A percentile compares a stretch with the other conserved stretches of the same genome.
Evolutionary conservation across 2,113 vertebrate species (phyloP).

Genomic region (Physeter macrocephalus): DNA sequence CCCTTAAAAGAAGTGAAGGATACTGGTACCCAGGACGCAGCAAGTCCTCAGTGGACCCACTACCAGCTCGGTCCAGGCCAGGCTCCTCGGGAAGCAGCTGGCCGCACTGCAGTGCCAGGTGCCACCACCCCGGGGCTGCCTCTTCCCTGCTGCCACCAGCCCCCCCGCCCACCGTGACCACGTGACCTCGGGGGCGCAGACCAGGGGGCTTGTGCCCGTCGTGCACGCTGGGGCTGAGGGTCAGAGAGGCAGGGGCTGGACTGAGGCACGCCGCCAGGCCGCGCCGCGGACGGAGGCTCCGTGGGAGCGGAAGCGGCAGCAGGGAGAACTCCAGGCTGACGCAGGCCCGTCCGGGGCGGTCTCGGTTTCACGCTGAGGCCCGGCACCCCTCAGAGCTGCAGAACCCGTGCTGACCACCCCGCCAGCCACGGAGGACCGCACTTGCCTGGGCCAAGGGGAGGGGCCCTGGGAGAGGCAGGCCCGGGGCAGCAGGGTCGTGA

Average conservation of each 20-base stretch:
- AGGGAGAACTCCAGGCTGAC: background rate
- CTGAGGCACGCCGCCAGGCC: background rate
- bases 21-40: background rate
- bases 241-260: background rate
- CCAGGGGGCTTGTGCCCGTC: background rate
- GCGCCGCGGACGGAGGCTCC: accelerated
- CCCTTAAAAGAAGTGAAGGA: background rate
- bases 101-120: accelerated
- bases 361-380: background rate
- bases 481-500: no score
- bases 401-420: background rate
- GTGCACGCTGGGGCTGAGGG: no score
- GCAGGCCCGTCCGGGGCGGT: accelerated
- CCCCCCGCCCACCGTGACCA: accelerated
- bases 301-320: accelerated
- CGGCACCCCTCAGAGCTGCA: background rate
- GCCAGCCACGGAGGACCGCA: accelerated
- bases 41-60: no score
- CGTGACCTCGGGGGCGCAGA: accelerated
- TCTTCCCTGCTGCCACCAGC: background rate
- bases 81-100: background rate
- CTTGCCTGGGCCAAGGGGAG: accelerated
- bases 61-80: background rate
- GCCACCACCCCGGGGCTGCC: no score
- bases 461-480: background rate